A percentile compares a stretch with the other conserved stretches of the same genome.
Evolutionary conservation across 2,113 vertebrate genomes (phyloP).

Genomic region (Callopanchax toddi): DNA sequence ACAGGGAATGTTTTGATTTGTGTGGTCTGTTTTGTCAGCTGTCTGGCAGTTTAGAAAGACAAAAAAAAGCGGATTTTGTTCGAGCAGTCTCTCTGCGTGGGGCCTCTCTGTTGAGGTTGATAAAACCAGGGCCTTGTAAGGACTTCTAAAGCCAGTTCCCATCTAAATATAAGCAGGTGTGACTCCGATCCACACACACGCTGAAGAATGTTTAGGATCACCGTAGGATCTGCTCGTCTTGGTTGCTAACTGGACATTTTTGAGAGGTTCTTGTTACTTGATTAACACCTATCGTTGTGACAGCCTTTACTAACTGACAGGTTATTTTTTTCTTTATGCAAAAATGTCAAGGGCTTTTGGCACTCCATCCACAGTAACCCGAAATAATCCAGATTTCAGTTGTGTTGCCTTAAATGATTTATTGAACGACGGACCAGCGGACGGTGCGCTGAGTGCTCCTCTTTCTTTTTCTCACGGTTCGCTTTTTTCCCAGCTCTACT

Average conservation of each 20-base stretch:
- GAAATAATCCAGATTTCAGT: constrained; percentile 84
- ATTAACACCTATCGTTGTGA: constrained; percentile 65
- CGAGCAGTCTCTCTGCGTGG: constrained; percentile 19
- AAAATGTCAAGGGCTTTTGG: constrained; percentile 82
- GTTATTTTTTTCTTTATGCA: constrained; percentile 79
- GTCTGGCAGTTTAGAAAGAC: constrained; percentile 24
- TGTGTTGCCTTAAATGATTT: constrained; percentile 92
- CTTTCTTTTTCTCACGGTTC: constrained; percentile 14
- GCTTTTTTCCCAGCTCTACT: constrained; percentile 6
- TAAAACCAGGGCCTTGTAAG: constrained; percentile 51
- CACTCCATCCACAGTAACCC: constrained; percentile 93
- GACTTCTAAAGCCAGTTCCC: constrained; percentile 58
- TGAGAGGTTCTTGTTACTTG: constrained; percentile 72
- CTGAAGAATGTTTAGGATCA: constrained; percentile 31
- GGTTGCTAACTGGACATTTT: constrained; percentile 54
- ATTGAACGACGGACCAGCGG: constrained; percentile 80
- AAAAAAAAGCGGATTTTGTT: constrained; percentile 18
- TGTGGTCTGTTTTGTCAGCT: constrained; percentile 54
- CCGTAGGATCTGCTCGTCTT: constrained; percentile 20
- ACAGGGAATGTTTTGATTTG: constrained; percentile 28
- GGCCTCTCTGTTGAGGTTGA: neutral
- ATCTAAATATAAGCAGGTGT: constrained; percentile 38
- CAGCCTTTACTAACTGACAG: constrained; percentile 77
- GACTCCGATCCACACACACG: neutral
- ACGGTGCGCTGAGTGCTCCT: constrained; percentile 55